phyloP scores from a whole-genome alignment of 1,140 invertebrate genomes.

The Ganaspis sp. region DNA sequence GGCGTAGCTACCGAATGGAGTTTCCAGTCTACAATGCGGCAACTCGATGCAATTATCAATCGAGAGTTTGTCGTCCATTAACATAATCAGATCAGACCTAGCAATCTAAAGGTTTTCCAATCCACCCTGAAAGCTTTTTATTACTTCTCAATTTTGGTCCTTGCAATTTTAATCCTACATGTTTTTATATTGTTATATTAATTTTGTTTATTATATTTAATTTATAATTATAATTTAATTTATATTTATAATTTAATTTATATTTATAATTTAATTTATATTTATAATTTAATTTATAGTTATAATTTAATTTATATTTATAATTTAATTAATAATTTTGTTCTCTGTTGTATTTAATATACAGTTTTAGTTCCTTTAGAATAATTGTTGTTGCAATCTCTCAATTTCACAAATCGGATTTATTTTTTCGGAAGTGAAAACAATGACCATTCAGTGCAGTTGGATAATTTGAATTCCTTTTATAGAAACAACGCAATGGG shows the following conservation, averaged over 20 bases:
- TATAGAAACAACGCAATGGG: not conserved
- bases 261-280: too few species aligned
- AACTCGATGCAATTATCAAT: constrained; percentile 68
- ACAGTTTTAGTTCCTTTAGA: too few species aligned
- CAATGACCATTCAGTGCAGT: not conserved
- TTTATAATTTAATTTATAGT: too few species aligned
- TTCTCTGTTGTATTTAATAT: too few species aligned
- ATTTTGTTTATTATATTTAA: too few species aligned
- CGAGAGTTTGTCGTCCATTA: constrained; percentile 64
- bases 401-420: not conserved
- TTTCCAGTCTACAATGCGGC: constrained; percentile 47
- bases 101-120: constrained; percentile 38
- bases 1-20: constrained; percentile 51
- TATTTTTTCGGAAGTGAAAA: not conserved
- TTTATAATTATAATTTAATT: too few species aligned
- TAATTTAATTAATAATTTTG: too few species aligned
- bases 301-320: too few species aligned
- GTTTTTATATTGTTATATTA: too few species aligned
- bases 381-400: too few species aligned
- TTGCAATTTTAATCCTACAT: not conserved
- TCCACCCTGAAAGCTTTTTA: constrained; percentile 29
- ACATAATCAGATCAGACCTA: constrained; percentile 66
- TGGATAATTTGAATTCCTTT: not conserved
- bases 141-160: not conserved
- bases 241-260: too few species aligned